Conservation (phyloP, 2,113 vertebrate species). For the Microtus pennsylvanicus region DNA sequence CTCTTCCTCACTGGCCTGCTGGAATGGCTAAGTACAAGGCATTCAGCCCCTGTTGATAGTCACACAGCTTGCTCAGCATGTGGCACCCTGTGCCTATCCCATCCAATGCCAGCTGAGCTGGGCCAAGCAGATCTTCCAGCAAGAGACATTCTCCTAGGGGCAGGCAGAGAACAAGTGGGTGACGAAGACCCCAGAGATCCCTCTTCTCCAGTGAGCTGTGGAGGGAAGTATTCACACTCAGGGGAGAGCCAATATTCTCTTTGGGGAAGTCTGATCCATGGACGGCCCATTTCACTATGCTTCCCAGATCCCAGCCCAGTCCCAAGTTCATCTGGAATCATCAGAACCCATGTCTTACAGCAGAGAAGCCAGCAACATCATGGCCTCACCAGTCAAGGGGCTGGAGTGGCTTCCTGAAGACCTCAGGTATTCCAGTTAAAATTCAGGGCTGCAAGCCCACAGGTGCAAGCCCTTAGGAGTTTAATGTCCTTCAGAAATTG, state of each 20-base stretch:
- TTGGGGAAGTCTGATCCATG: background rate
- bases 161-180: background rate
- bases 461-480: background rate
- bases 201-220: background rate
- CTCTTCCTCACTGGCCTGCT: background rate
- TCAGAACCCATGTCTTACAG: background rate
- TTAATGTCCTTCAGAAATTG: background rate
- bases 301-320: background rate
- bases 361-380: background rate
- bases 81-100: background rate
- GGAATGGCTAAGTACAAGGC: background rate
- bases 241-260: background rate
- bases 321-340: background rate
- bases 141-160: background rate
- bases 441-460: accelerated
- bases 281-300: background rate
- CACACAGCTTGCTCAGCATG: background rate
- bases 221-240: background rate
- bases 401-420: background rate
- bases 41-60: background rate
- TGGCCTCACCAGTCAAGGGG: background rate
- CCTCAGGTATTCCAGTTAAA: background rate
- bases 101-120: background rate
- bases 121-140: background rate
- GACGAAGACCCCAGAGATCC: background rate